These are phyloP conservation scores for Gambusia holbrooki DNA, from an alignment of 2,113 vertebrate genomes.

Conservation along the genomic window DNA sequence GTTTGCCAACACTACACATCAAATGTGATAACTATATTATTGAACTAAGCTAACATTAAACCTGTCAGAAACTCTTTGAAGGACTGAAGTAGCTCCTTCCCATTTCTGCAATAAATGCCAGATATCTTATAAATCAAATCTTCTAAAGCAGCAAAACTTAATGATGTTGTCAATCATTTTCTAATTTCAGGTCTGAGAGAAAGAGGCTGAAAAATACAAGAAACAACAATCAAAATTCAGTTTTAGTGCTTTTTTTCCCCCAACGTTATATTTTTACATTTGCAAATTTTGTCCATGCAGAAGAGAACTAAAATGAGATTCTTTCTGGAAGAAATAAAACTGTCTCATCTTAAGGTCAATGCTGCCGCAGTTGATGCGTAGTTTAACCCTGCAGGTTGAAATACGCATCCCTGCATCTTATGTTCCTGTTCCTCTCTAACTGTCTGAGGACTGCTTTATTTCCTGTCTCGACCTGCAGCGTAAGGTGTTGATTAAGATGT, in stretches of 20 bases:
- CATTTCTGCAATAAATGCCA: background rate
- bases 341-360: background rate
- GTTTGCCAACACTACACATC: background rate
- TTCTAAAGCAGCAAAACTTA: too few relatives aligned
- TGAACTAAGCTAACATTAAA: background rate
- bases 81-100: background rate
- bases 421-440: slow-evolving; percentile 8
- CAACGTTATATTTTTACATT: background rate
- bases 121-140: background rate
- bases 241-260: background rate
- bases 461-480: slow-evolving; percentile 8
- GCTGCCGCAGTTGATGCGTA: too few relatives aligned
- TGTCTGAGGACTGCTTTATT: slow-evolving; percentile 29
- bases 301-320: background rate
- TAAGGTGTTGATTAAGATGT: slow-evolving; percentile 3
- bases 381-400: background rate
- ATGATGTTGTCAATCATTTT: too few relatives aligned
- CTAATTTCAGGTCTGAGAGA: background rate
- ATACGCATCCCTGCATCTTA: background rate
- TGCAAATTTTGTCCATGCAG: background rate
- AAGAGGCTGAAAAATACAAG: background rate
- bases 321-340: background rate
- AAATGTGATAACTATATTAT: background rate
- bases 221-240: background rate
- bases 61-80: background rate